Evolutionary conservation across 2,113 vertebrate species (phyloP).

Genomic region (Puma concolor): DNA sequence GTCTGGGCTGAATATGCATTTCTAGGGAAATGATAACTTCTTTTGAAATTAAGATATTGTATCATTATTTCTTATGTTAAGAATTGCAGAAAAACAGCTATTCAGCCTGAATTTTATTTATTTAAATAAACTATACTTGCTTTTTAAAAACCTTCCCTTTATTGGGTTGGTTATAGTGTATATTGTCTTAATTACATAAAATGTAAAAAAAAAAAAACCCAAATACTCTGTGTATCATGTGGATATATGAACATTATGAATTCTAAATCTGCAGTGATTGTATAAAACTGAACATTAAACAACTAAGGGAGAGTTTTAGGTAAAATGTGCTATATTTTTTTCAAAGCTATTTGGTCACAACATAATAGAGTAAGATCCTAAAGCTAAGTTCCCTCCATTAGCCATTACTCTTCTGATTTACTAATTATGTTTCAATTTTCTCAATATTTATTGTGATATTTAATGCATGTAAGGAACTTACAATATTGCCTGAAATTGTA

Average conservation of each 20-base stretch:
- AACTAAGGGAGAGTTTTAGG: not conserved
- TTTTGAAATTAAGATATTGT: not conserved
- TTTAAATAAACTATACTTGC: not conserved
- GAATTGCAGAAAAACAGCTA: not conserved
- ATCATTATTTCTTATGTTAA: not conserved
- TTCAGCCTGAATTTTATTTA: not conserved
- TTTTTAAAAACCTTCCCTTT: not conserved
- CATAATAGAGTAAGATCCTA: not conserved
- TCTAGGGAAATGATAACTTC: not conserved
- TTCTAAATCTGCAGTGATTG: not conserved
- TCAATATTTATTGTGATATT: not conserved
- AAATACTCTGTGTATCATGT: not conserved
- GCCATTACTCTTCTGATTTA: not conserved
- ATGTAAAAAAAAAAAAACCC: not conserved
- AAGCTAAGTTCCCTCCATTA: not conserved
- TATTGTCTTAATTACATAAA: not conserved
- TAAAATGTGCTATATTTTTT: not conserved
- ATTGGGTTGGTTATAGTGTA: not conserved
- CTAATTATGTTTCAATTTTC: not conserved
- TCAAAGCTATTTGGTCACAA: not conserved
- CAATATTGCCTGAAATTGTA: not conserved
- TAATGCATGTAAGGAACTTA: not conserved
- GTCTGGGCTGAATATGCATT: not conserved
- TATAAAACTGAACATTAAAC: not conserved
- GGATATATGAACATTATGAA: not conserved